Base-by-base conservation (phyloP, 2,888 invertebrate genomes). In the Campaea margaritaria region DNA sequence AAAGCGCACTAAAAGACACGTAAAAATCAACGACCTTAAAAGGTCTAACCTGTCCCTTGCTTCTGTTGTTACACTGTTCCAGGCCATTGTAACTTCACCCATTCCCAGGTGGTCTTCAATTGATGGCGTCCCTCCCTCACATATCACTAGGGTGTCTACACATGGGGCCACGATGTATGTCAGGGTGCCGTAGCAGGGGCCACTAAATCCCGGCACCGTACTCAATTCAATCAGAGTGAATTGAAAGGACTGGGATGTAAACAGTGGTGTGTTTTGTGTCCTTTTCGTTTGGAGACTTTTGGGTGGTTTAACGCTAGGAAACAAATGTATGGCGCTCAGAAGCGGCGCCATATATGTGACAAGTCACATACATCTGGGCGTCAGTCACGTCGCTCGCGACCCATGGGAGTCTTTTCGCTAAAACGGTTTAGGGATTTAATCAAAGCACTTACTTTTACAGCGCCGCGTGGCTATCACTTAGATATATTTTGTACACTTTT, bases 141-240 rank as follows among this genome's bases (percentile, higher is more conserved):
- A 49, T 39, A 49, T 49, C 27, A 39, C 39, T 11, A 39, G 39
- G 38, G 39, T 14, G 39, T 14, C 49, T 38, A 5, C 36, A n/a
- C 15, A 36, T 10, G 39, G 48, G 39, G 13, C 7, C 27, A 39
- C 27, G 14, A 45, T 45, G 28, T 39, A 49, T 39, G 13, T 13
- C 2, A 50, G 49, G 39, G 38, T 27, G 21, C 2, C 38, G 27
- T 11, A 28, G 28, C 41, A 11, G 41, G 49, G 31, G 0, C 8
- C 49, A 10, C 31, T 50, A 42, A 50, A 50, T 50, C 49, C 41
- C 28, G 41, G 8, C 14, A 28, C 49, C 44, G 38, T 44, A 44
- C 16, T 53, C 52, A 53, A 53, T 45, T 14, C 44, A 53, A 53
- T 53, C 52, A 53, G 34, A 27, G 45, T 38, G 38, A 36, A 53